Evolutionary conservation across 1,140 invertebrate genomes (phyloP).

Genomic region (Achroia grisella): DNA sequence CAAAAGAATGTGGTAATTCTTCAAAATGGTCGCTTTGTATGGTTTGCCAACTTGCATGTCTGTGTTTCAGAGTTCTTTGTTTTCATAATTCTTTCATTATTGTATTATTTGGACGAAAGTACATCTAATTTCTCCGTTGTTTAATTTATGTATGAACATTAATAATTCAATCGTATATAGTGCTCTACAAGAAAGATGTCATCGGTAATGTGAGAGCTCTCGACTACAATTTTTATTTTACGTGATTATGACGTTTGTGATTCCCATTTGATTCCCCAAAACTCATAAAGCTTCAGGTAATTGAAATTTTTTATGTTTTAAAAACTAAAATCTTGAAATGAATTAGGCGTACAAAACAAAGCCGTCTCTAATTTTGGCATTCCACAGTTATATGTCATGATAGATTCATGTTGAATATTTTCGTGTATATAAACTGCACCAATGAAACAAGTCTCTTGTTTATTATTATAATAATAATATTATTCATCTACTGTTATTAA

Average conservation of each 20-base stretch:
- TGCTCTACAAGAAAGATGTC: slow-evolving; percentile 60
- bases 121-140: slow-evolving; percentile 28
- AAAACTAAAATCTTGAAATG: not conserved
- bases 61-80: slow-evolving; percentile 73
- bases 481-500: too few relatives aligned
- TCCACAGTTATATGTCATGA: slow-evolving; percentile 56
- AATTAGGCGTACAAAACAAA: slow-evolving; percentile 26
- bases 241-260: slow-evolving; percentile 60
- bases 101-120: slow-evolving; percentile 40
- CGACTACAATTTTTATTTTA: slow-evolving; percentile 62
- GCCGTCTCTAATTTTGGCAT: slow-evolving; percentile 66
- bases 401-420: slow-evolving; percentile 51
- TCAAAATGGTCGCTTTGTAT: slow-evolving; percentile 77
- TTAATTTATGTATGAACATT: slow-evolving; percentile 31
- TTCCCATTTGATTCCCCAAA: slow-evolving; percentile 46
- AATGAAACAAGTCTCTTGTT: too few relatives aligned
- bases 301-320: slow-evolving; percentile 6
- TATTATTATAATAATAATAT: too few relatives aligned
- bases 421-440: slow-evolving; percentile 12
- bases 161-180: slow-evolving; percentile 30
- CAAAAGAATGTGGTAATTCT: slow-evolving; percentile 77
- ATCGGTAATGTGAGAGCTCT: slow-evolving; percentile 69
- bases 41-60: slow-evolving; percentile 76
- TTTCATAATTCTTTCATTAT: slow-evolving; percentile 61
- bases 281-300: slow-evolving; percentile 53